Evolutionary conservation across 1,140 invertebrate genomes (phyloP).

Genomic region (Aphaenogaster ashmeadi): DNA sequence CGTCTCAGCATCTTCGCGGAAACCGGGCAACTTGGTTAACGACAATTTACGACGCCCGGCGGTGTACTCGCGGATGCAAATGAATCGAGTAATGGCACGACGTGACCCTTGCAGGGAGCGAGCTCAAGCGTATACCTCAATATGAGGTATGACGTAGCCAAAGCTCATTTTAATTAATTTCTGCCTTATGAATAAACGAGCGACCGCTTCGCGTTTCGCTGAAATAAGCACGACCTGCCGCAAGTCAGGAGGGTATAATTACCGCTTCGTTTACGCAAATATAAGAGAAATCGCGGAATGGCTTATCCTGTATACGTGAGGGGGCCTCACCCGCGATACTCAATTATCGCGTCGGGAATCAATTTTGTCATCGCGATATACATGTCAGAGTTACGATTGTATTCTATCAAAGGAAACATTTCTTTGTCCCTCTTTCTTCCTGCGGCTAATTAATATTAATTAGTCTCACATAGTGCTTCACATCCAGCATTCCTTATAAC

Average conservation of each 20-base stretch:
- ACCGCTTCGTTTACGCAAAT: background rate
- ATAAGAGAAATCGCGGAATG: background rate
- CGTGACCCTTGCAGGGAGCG: background rate
- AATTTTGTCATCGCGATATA: background rate
- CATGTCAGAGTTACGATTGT: background rate
- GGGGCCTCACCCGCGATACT: background rate
- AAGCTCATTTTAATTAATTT: slow-evolving; percentile 49
- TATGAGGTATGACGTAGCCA: slow-evolving; percentile 23
- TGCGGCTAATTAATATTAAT: slow-evolving; percentile 34
- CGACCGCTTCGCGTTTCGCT: background rate
- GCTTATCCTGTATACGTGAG: background rate
- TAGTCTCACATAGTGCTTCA: background rate
- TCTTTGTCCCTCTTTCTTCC: background rate
- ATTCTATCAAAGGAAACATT: background rate
- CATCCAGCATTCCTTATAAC: background rate
- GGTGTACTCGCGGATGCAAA: slow-evolving; percentile 27
- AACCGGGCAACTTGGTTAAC: background rate
- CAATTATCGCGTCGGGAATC: slow-evolving; percentile 7
- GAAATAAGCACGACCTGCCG: background rate
- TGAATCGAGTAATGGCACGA: slow-evolving; percentile 19
- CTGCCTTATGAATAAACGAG: slow-evolving; percentile 20
- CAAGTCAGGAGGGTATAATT: background rate
- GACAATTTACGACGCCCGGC: slow-evolving; percentile 13
- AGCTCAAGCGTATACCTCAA: background rate
- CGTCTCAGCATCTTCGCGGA: background rate